phyloP scores from a whole-genome alignment of 2,113 vertebrate species.

The Bubo scandiacus region DNA sequence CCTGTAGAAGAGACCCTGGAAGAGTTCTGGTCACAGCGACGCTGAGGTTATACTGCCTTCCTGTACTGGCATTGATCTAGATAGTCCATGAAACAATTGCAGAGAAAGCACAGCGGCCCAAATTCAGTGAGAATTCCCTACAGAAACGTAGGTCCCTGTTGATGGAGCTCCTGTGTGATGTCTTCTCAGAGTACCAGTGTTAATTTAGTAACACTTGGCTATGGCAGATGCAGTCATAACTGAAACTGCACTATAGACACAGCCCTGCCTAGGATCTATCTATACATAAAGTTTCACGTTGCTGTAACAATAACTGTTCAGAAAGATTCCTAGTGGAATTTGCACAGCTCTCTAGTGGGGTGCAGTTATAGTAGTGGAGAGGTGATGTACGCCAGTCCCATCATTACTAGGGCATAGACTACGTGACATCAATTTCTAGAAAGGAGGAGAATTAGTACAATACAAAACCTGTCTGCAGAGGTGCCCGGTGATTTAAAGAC shows the following conservation, averaged over 20 bases:
- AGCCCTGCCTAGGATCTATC: background rate
- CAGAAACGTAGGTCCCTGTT: rapidly evolving
- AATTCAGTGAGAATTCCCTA: background rate
- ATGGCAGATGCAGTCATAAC: background rate
- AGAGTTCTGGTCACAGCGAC: background rate
- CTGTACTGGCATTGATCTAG: rapidly evolving
- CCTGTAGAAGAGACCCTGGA: rapidly evolving
- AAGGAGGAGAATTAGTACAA: background rate
- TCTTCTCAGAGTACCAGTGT: background rate
- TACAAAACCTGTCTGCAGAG: background rate
- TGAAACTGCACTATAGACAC: background rate
- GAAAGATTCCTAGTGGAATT: background rate
- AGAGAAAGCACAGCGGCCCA: background rate
- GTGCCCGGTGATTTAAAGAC: background rate
- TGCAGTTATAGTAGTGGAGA: background rate
- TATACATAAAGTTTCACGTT: rapidly evolving
- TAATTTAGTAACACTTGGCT: background rate
- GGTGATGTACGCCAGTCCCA: background rate
- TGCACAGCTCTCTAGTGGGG: background rate
- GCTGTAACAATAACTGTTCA: background rate
- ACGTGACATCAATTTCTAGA: background rate
- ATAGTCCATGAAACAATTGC: background rate
- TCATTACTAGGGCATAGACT: background rate
- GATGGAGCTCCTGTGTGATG: background rate
- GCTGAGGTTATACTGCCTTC: background rate